Percentiles rank a stretch among this genome's conserved stretches.
Conservation (phyloP, 2,888 invertebrate species). For the Tribolium freemani region DNA sequence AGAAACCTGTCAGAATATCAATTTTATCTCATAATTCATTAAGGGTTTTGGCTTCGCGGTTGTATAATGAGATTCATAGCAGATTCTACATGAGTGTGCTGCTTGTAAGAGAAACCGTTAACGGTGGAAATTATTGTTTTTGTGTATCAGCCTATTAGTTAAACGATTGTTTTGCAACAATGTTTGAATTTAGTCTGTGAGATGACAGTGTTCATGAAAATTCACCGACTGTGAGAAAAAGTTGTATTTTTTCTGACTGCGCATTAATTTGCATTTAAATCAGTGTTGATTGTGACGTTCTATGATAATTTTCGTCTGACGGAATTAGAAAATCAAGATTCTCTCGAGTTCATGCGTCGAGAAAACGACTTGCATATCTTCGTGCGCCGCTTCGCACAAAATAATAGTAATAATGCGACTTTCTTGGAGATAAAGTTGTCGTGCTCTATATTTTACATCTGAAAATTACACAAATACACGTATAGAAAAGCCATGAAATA, state of each 20-base stretch:
- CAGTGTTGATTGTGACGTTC: constrained; percentile 39
- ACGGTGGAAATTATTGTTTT: not conserved
- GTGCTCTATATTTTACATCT: constrained; percentile 61
- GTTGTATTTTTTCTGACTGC: constrained; percentile 17
- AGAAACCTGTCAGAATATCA: constrained; percentile 36
- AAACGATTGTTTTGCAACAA: too few relatives aligned
- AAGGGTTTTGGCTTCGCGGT: constrained; percentile 28
- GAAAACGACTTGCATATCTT: constrained; percentile 34
- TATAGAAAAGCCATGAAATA: constrained; percentile 55
- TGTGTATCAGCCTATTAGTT: not conserved
- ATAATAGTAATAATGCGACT: constrained; percentile 42
- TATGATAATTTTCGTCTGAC: constrained; percentile 38
- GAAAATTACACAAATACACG: constrained; percentile 64
- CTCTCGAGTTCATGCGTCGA: constrained; percentile 15
- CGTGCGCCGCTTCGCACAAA: constrained; percentile 39
- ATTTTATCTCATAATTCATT: constrained; percentile 33
- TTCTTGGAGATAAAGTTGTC: constrained; percentile 59
- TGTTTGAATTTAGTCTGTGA: too few relatives aligned
- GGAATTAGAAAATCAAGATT: constrained; percentile 38
- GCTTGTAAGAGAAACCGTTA: constrained; percentile 1
- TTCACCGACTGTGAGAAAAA: not conserved
- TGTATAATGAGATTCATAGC: constrained; percentile 26
- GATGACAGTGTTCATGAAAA: not conserved
- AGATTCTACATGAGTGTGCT: constrained; percentile 17
- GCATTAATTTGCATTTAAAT: constrained; percentile 38